Evolutionary conservation across 1,140 invertebrate species (phyloP), one percentile per base, ranked within the genome.

Genomic region (Panagrolaimus sp.): DNA sequence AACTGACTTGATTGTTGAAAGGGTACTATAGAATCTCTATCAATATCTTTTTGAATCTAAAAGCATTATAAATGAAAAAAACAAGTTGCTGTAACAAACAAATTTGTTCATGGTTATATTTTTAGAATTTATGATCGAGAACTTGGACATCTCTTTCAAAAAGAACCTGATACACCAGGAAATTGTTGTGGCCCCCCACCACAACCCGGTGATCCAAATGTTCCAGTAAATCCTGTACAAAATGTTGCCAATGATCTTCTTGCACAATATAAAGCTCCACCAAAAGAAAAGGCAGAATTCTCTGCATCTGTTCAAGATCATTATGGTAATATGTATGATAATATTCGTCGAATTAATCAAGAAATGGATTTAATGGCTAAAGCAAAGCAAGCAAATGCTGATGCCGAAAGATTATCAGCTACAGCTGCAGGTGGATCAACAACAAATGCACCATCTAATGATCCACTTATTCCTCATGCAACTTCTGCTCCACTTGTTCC

Each of bases 281-380:
- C 31, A 2, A 23, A 25, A 25, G 27, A 66, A 14, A 46, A 38
- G 13, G n/a, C 67, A 1, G 64, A 66, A 25, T 69, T 69, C 38
- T 67, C 25, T 43, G 16, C 42, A 23, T 23, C 9, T n/a, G 67
- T 69, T 66, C 67, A 69, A 20, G 63, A 69, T 23, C 67, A 69
- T 23, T 69, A 69, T 16, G 67, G 64, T 8, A 53, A 53, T 9
- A 69, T 69, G 67, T 69, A 69, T 53, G 62, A 69, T 51, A 66
- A 69, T 14, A 69, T 69, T 42, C 38, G 66, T 31, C 67, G 67
- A 20, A 47, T 69, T 25, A 67, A 69, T 45, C 14, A 66, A 11
- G 67, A 69, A 42, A 46, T 69, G 42, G 38, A 66, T 20, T 9
- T 66, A 13, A 38, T 69, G 61, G 63, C 67, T n/a, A 46, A 69